Percentiles rank a stretch among this genome's conserved stretches.
Conservation (phyloP, 1,140 invertebrate genomes). For the Nephotettix cincticeps region DNA sequence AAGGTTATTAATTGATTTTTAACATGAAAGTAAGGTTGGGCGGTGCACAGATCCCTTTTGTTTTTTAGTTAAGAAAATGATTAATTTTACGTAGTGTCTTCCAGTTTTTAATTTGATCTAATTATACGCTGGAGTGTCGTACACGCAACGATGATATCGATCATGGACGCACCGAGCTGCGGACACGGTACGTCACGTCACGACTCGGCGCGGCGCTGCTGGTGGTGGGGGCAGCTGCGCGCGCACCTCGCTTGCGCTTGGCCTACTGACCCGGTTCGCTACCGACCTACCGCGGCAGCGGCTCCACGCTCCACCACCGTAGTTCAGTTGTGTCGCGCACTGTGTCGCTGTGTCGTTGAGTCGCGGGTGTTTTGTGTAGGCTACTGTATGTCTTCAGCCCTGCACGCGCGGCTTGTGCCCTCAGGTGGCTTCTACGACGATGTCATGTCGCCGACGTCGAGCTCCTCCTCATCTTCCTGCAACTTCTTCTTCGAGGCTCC, state of each 20-base stretch:
- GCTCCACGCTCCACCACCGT: not conserved
- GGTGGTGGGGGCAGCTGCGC: not conserved
- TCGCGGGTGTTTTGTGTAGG: not conserved
- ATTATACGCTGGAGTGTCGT: no score
- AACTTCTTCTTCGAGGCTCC: not conserved
- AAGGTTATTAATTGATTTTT: no score
- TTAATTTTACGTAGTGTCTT: no score
- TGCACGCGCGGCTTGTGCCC: not conserved
- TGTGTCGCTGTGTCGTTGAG: not conserved
- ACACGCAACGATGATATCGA: no score
- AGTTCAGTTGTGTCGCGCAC: not conserved
- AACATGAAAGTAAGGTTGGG: no score
- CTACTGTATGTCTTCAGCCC: not conserved
- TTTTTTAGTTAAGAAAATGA: no score
- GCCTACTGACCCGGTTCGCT: not conserved
- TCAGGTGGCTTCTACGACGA: not conserved
- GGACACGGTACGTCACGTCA: no score
- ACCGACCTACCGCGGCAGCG: not conserved
- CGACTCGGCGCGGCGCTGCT: not conserved
- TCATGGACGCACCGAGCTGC: no score
- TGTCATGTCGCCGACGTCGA: not conserved
- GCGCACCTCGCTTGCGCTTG: not conserved
- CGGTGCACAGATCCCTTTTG: no score
- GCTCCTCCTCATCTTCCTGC: not conserved
- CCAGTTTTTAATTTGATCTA: no score